Conservation (phyloP, 2,797 vertebrate genomes). For the Takifugu ocellatus region DNA sequence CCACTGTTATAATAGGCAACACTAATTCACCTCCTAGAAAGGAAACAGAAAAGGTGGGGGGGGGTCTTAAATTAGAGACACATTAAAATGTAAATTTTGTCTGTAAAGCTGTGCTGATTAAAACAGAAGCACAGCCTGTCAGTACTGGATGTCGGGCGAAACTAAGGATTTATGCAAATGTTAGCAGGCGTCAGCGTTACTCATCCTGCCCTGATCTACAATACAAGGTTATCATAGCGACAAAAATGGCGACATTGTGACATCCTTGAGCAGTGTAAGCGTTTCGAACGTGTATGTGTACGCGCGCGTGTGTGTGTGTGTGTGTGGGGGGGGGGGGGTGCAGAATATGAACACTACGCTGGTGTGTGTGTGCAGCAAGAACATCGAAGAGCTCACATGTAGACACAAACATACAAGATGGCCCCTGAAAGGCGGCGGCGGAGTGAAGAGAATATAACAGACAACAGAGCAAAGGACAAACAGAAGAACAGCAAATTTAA, state of each 20-base stretch:
- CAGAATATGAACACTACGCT: no score
- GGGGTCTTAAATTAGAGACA: slow-evolving; percentile 66
- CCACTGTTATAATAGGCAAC: slow-evolving; percentile 95
- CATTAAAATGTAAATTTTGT: slow-evolving; percentile 28
- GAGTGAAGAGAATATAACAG: slow-evolving; percentile 44
- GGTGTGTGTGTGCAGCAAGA: slow-evolving; percentile 15
- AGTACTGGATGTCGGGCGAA: slow-evolving; percentile 30
- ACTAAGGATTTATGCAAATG: slow-evolving; percentile 28
- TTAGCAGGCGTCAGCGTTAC: slow-evolving; percentile 18
- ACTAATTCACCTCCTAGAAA: slow-evolving; percentile 96
- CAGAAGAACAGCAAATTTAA: slow-evolving; percentile 43
- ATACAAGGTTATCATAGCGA: slow-evolving; percentile 30
- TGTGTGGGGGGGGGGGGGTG: no score
- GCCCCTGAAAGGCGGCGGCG: slow-evolving; percentile 51
- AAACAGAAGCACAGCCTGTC: slow-evolving; percentile 38
- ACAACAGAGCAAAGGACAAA: slow-evolving; percentile 41
- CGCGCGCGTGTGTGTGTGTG: no score
- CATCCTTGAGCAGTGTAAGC: slow-evolving; percentile 12
- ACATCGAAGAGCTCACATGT: slow-evolving; percentile 55
- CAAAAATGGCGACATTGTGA: slow-evolving; percentile 69
- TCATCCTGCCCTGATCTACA: slow-evolving; percentile 16
- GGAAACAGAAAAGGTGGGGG: slow-evolving; percentile 70
- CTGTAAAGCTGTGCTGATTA: slow-evolving; percentile 36
- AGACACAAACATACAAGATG: slow-evolving; percentile 59
- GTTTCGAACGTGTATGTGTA: neutral